phyloP scores from a whole-genome alignment of 2,113 vertebrate species.

The Monarcha castaneiventris region DNA sequence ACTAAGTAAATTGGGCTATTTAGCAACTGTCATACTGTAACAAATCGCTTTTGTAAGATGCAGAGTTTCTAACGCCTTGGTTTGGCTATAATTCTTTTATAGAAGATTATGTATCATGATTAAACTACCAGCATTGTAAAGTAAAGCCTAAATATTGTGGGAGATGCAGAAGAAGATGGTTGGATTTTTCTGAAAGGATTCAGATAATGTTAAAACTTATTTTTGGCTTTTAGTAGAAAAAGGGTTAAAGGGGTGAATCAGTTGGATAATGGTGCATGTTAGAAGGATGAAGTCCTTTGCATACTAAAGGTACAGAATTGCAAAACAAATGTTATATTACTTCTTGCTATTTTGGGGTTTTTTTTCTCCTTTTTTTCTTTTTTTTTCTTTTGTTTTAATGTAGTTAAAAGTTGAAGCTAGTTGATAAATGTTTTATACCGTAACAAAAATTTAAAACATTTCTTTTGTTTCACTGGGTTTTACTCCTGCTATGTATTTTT shows the following conservation, averaged over 20 bases:
- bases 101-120: slow-evolving; percentile 11
- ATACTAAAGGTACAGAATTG: slow-evolving; percentile 42
- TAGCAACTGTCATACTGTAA: slow-evolving; percentile 62
- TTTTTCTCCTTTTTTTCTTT: not conserved
- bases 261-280: not conserved
- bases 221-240: not conserved
- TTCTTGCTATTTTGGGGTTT: not conserved
- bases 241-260: not conserved
- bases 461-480: slow-evolving; percentile 41
- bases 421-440: slow-evolving; percentile 30
- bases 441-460: slow-evolving; percentile 34
- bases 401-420: slow-evolving; percentile 24
- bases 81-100: slow-evolving; percentile 52
- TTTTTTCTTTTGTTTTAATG: not conserved
- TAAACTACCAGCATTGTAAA: slow-evolving; percentile 35
- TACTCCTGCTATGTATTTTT: slow-evolving; percentile 42
- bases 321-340: not conserved
- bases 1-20: slow-evolving; percentile 62
- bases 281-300: slow-evolving; percentile 63
- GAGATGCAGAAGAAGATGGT: not conserved
- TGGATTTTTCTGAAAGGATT: slow-evolving; percentile 7
- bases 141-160: not conserved
- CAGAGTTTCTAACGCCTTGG: slow-evolving; percentile 50
- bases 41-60: slow-evolving; percentile 54
- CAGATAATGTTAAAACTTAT: not conserved